Conservation (phyloP, 2,888 invertebrate genomes). For the Pasiphila rectangulata region DNA sequence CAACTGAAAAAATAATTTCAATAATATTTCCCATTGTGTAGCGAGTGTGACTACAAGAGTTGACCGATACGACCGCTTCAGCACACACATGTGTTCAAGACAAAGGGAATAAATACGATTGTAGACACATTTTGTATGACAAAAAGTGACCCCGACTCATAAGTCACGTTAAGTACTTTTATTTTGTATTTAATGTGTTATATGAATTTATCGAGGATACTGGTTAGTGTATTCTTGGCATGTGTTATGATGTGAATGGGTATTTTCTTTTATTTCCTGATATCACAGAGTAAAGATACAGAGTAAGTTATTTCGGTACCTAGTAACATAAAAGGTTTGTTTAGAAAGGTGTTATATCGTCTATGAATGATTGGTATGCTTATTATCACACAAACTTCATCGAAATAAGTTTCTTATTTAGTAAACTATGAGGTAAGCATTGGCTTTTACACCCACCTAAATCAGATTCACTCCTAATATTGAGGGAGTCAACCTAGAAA, state of each 20-base stretch:
- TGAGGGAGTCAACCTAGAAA: too few relatives aligned
- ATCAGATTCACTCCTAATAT: too few relatives aligned
- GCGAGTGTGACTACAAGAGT: constrained; percentile 31
- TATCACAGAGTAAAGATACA: too few relatives aligned
- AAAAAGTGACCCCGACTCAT: constrained; percentile 48
- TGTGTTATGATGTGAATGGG: constrained; percentile 9
- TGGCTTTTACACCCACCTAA: too few relatives aligned
- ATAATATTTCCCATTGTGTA: constrained; percentile 42
- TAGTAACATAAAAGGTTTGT: too few relatives aligned
- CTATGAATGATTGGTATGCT: too few relatives aligned
- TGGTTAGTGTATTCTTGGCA: constrained; percentile 24
- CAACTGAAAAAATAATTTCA: constrained; percentile 55
- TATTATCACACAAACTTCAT: too few relatives aligned
- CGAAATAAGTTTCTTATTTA: too few relatives aligned
- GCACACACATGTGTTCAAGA: constrained; percentile 55
- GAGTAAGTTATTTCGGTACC: too few relatives aligned
- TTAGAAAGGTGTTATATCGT: too few relatives aligned
- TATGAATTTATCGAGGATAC: constrained; percentile 6
- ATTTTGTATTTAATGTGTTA: constrained; percentile 17
- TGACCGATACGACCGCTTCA: constrained; percentile 66
- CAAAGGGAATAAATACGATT: constrained; percentile 30
- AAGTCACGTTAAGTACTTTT: constrained; percentile 18
- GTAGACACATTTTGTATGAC: constrained; percentile 25
- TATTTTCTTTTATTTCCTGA: constrained; percentile 9
- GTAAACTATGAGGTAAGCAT: too few relatives aligned